phyloP scores from a whole-genome alignment of 2,113 vertebrate genomes.

The Grammomys dolichurus region DNA sequence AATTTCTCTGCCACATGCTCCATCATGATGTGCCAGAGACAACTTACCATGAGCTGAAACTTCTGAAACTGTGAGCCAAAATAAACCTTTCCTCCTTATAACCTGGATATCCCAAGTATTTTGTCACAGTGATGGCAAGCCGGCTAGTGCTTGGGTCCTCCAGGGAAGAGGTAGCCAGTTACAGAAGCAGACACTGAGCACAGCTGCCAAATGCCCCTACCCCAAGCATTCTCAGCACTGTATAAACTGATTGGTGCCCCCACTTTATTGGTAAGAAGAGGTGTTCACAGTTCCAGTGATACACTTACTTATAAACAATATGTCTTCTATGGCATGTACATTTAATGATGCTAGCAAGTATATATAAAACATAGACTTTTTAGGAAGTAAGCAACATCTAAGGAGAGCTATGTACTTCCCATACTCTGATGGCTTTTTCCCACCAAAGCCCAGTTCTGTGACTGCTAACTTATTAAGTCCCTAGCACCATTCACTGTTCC shows the following conservation, averaged over 20 bases:
- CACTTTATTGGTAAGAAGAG: background rate
- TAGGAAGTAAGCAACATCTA: background rate
- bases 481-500: background rate
- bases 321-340: background rate
- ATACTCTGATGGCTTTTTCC: background rate
- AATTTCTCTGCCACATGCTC: background rate
- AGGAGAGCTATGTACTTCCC: conserved; percentile 2
- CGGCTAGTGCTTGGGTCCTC: background rate
- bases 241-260: background rate
- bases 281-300: background rate
- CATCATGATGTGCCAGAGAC: background rate
- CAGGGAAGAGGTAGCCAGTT: background rate
- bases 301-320: background rate
- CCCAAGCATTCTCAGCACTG: background rate
- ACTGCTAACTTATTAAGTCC: background rate
- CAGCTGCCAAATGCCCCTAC: background rate
- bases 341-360: background rate
- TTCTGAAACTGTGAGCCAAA: background rate
- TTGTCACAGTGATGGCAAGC: background rate
- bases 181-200: background rate
- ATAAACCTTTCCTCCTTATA: background rate
- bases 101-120: background rate
- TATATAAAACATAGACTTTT: background rate
- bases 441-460: background rate
- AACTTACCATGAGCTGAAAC: background rate